phyloP scores from a whole-genome alignment of 2,113 vertebrate species.

The Oncorhynchus gorbuscha region DNA sequence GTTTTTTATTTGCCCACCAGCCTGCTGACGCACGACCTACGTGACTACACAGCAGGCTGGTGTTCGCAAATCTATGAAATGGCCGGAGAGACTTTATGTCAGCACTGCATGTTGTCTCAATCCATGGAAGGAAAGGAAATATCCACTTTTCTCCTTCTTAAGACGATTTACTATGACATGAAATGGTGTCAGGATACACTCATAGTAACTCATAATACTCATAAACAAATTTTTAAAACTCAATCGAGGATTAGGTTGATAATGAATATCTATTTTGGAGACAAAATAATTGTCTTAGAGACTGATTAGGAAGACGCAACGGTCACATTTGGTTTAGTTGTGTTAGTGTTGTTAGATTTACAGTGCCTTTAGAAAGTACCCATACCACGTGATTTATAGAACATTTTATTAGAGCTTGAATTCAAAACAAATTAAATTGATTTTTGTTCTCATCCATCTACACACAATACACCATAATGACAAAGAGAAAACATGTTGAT shows the following conservation, averaged over 20 bases:
- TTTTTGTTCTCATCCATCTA: too few species aligned
- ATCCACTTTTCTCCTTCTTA: not conserved
- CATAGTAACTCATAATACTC: too few species aligned
- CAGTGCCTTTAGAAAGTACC: not conserved
- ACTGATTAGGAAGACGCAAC: not conserved
- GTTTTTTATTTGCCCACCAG: conserved; percentile 4
- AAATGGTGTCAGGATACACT: not conserved
- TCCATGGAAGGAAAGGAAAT: not conserved
- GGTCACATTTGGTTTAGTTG: not conserved
- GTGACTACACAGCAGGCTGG: not conserved
- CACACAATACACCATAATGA: too few species aligned
- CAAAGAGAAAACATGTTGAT: too few species aligned
- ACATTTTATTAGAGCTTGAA: conserved; percentile 13
- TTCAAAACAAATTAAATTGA: not conserved
- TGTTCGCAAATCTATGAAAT: too few species aligned
- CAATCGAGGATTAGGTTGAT: not conserved
- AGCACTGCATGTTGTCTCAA: not conserved
- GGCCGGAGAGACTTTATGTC: not conserved
- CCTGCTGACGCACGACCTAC: too few species aligned
- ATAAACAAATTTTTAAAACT: too few species aligned
- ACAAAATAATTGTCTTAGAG: not conserved
- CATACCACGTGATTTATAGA: not conserved
- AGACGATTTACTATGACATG: not conserved
- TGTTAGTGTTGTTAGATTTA: not conserved
- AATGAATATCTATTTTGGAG: not conserved